Evolutionary conservation across 2,113 vertebrate species (phyloP).

Genomic region (Carassius gibelio): DNA sequence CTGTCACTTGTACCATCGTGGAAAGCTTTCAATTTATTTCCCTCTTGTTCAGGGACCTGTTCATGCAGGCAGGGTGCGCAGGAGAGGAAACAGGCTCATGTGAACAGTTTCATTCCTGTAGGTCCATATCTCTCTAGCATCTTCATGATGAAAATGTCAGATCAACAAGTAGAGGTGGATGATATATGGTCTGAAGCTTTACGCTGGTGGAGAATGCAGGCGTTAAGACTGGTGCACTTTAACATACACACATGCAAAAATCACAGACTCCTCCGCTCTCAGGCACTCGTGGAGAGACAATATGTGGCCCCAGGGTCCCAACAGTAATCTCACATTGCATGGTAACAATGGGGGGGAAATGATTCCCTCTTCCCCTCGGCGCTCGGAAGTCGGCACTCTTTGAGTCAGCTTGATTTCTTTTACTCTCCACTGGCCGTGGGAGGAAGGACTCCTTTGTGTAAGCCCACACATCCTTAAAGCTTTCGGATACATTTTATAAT

Average conservation of each 20-base stretch:
- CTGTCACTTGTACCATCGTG: not conserved
- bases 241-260: constrained; percentile 45
- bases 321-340: constrained; percentile 71
- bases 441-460: constrained; percentile 74
- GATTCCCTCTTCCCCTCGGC: constrained; percentile 64
- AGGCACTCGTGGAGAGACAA: constrained; percentile 47
- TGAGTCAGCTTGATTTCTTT: constrained; percentile 73
- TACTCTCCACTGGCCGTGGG: constrained; percentile 68
- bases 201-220: not conserved
- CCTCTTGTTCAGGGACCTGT: not conserved
- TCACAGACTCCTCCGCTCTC: constrained; percentile 41
- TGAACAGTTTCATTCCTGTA: not conserved
- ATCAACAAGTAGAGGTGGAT: constrained; percentile 42
- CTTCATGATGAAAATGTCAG: constrained; percentile 48
- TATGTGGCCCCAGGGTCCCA: constrained; percentile 64
- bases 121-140: constrained; percentile 16
- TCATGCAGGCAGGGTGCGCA: not conserved
- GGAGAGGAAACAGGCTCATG: constrained; percentile 29
- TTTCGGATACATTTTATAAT: constrained; percentile 62
- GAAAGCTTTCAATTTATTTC: constrained; percentile 43
- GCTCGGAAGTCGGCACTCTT: constrained; percentile 59
- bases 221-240: constrained; percentile 7
- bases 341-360: constrained; percentile 69
- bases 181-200: constrained; percentile 24
- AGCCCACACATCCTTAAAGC: constrained; percentile 75